Percentiles rank a stretch among this genome's conserved stretches.
Evolutionary conservation across 2,797 vertebrate species (phyloP).

Genomic region (Pampus argenteus): DNA sequence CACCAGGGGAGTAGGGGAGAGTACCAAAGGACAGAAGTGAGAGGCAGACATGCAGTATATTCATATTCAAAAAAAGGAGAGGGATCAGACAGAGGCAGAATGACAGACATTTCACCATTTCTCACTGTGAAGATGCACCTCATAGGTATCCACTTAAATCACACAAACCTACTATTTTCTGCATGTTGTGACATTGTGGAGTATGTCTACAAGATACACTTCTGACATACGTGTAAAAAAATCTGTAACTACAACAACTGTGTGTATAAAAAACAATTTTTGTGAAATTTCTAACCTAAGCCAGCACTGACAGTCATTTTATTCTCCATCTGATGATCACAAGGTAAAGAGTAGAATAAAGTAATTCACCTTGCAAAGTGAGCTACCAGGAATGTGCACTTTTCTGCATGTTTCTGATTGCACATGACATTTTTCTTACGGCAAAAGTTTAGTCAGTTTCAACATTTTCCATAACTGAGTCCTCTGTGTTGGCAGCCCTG

Average conservation of each 20-base stretch:
- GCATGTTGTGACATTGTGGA: background rate
- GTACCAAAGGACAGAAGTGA: background rate
- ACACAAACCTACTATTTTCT: background rate
- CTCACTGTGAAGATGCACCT: constrained; percentile 13
- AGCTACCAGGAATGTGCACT: background rate
- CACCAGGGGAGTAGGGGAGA: constrained; percentile 21
- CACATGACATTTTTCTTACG: background rate
- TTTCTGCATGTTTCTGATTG: background rate
- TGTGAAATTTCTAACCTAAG: background rate
- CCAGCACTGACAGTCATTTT: background rate
- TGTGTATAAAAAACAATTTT: background rate
- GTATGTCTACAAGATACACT: background rate
- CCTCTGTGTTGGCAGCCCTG: no score
- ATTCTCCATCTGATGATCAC: no score
- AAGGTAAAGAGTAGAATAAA: background rate
- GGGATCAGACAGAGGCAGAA: constrained; percentile 11
- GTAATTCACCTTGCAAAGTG: background rate
- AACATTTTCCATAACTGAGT: background rate
- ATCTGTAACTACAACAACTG: background rate
- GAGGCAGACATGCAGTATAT: constrained; percentile 22
- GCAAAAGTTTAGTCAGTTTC: background rate
- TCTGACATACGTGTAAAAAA: background rate
- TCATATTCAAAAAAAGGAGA: constrained; percentile 29
- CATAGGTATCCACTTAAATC: constrained; percentile 17
- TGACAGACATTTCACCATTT: no score